A percentile compares a stretch with the other conserved stretches of the same genome.
These are phyloP conservation scores for Volucella inflata DNA, from an alignment of 2,888 invertebrate species.

Conservation along the genomic window DNA sequence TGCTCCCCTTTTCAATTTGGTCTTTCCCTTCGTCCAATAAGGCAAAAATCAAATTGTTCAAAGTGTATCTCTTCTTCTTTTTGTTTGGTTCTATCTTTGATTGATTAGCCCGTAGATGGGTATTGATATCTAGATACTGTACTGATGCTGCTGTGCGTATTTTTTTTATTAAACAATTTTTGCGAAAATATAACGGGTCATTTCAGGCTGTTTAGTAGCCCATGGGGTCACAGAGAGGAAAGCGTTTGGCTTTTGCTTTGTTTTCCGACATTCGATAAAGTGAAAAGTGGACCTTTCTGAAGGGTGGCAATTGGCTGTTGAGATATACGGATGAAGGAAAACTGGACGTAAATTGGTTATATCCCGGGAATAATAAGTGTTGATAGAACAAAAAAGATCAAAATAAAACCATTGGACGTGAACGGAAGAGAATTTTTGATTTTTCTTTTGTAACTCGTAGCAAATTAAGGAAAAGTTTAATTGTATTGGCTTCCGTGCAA, in stretches of 20 bases:
- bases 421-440: slow-evolving; percentile 14
- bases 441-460: background rate
- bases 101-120: slow-evolving; percentile 40
- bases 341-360: slow-evolving; percentile 11
- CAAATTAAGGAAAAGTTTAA: slow-evolving; percentile 24
- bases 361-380: background rate
- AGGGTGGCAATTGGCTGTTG: slow-evolving; percentile 5
- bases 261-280: background rate
- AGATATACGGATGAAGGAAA: slow-evolving; percentile 7
- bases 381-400: background rate
- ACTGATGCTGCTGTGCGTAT: slow-evolving; percentile 2
- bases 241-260: background rate
- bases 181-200: slow-evolving; percentile 24
- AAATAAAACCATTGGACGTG: slow-evolving; percentile 8
- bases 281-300: slow-evolving; percentile 34
- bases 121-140: slow-evolving; percentile 28
- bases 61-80: background rate
- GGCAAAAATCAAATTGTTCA: slow-evolving; percentile 34
- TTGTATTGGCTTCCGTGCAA: background rate
- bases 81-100: slow-evolving; percentile 32
- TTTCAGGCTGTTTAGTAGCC: background rate
- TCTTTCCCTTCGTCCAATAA: background rate
- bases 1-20: slow-evolving; percentile 36
- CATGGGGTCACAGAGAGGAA: background rate
- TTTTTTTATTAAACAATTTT: slow-evolving; percentile 14